Evolutionary conservation across 64 coral and sea anemone genomes (phyloP), one percentile per base, ranked within the genome.

Genomic region (Trachythela sp.): DNA sequence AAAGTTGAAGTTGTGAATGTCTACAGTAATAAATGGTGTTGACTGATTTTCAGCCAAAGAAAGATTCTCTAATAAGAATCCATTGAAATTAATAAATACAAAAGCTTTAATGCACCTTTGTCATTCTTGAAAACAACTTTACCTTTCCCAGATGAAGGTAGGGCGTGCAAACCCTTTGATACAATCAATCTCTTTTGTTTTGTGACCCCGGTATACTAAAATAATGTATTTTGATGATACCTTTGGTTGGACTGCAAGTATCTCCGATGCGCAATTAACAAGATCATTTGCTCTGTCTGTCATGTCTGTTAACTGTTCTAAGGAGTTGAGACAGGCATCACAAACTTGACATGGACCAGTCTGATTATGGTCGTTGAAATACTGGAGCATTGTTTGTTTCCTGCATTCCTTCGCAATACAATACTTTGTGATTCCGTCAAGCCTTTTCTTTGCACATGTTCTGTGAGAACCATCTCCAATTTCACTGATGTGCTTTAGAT

Each of bases 41-140:
- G 36, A 48, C 22, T n/a, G 37, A 29, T 48, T 40, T 4, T 85
- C 83, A 40, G 14, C 14, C 29, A 48, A 85, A 43, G 83, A 38
- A 26, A 85, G 83, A 39, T 85, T 85, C 36, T 85, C 83, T 43
- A 85, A 13, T 85, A 85, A 85, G 40, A 85, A 85, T 43, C 83
- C 43, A 15, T 85, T 43, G 83, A 24, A 43, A 85, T 85, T 40
- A 85, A 48, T 27, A 43, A 20, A 48, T 85, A 43, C 37, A 85
- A 20, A 40, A 85, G 43, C 43, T 48, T 85, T n/a, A 48, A 27
- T 18, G 83, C 83, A 24, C 4, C 83, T 48, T 85, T 85, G 83
- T 85, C 83, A 85, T 85, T 85, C 36, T 85, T 85, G 9, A 85
- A 85, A 85, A 85, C 83, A 24, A 31, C 14, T 48, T 85, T 85